Evolutionary conservation across 2,888 invertebrate species (phyloP), one percentile per base, ranked within the genome.

Genomic region (Ceratothoa steindachneri): DNA sequence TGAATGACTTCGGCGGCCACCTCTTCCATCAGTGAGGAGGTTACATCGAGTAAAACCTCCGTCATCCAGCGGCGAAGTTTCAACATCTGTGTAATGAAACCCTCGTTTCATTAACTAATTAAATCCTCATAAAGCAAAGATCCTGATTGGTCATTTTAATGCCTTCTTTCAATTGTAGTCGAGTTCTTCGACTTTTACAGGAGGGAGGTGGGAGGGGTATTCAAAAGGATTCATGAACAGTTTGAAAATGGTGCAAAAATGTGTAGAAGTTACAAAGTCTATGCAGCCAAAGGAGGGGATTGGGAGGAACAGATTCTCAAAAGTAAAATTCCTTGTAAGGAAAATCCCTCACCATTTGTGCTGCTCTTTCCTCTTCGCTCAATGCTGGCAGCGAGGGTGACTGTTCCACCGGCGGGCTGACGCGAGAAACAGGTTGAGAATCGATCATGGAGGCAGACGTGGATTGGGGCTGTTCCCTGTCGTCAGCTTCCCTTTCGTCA

Each of bases 21-120:
- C 83, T 87, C 87, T 83, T 89, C 87, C 84, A 97, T 93, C 88
- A 95, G 93, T 85, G 91, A 90, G 85, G 92, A 93, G 28, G 97
- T 97, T 82, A 96, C 96, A 85, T 95, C 94, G 82, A 97, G 88
- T 77, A 98, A 89, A 82, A 97, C 91, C 87, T 96, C 95, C 30
- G 97, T 97, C 86, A 97, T 88, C 81, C 92, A 90, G 79, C 91
- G 89, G 77, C 96, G 89, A 69, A 97, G 93, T 83, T 90, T 89
- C 84, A 92, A 85, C 74, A 77, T 73, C 80, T 80, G 74, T 4
- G 82, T 80, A 82, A 83, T n/a, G 72, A 0, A 12, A 60, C 52
- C 15, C 52, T n/a, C 52, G 15, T n/a, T 51, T 51, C 52, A 51
- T 1, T 19, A 51, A 0, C 52, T 1, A n/a, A 51, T n/a, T 51